These are phyloP conservation scores for Selene dorsalis DNA, from an alignment of 2,797 vertebrate species.

Conservation along the genomic window DNA sequence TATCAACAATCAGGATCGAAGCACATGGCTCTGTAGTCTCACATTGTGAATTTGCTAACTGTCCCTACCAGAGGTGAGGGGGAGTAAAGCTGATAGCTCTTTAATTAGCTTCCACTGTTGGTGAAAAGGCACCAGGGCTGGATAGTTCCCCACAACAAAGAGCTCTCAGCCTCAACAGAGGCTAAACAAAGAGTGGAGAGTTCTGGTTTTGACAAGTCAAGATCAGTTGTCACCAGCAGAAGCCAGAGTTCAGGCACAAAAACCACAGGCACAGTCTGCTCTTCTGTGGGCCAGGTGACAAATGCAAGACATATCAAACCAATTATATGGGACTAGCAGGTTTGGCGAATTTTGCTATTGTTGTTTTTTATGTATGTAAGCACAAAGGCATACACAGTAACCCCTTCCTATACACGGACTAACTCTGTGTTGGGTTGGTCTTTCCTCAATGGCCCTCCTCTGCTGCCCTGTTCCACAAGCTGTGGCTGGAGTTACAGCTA, in stretches of 20 bases:
- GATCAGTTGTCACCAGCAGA: conserved; percentile 76
- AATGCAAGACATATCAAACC: not conserved
- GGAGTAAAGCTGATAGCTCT: conserved; percentile 60
- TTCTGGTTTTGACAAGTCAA: conserved; percentile 82
- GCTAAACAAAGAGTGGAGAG: conserved; percentile 75
- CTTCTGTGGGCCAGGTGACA: not conserved
- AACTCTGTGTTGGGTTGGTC: not conserved
- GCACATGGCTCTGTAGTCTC: conserved; percentile 1
- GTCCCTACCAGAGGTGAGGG: conserved; percentile 26
- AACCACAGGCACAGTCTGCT: conserved; percentile 19
- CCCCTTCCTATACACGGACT: not conserved
- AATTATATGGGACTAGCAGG: too few species aligned
- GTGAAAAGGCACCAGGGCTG: conserved; percentile 66
- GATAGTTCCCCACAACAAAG: conserved; percentile 80
- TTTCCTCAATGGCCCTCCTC: not conserved
- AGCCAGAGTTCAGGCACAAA: conserved; percentile 50
- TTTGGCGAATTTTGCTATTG: not conserved
- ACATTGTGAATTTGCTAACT: conserved; percentile 34
- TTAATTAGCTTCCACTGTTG: conserved; percentile 67
- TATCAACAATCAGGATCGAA: conserved; percentile 28
- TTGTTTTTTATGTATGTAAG: not conserved
- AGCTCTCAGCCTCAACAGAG: conserved; percentile 69
- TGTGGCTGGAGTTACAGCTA: not conserved
- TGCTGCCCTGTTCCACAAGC: not conserved
- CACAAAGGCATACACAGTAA: not conserved